Percentiles rank a stretch among this genome's conserved stretches.
These are phyloP conservation scores for Acanthurus leucopareius DNA, from an alignment of 2,797 vertebrate genomes.

Conservation along the genomic window DNA sequence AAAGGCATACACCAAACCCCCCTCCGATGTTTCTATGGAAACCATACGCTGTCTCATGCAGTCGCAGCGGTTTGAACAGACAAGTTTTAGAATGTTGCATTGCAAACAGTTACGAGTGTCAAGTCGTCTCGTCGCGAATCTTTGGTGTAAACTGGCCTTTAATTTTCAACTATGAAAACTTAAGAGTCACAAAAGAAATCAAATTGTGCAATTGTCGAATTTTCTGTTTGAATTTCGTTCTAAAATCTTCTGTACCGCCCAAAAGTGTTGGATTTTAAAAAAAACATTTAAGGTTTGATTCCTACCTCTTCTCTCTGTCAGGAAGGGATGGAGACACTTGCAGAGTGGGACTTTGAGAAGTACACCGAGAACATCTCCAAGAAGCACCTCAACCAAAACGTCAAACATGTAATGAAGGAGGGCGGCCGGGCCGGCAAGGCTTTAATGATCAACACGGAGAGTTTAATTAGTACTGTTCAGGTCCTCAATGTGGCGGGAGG, in stretches of 20 bases:
- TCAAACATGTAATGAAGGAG: slow-evolving; percentile 87
- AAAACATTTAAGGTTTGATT: no score
- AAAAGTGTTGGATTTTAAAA: neutral
- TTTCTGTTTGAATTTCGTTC: neutral
- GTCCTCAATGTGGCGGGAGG: slow-evolving; percentile 81
- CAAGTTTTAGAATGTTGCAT: no score
- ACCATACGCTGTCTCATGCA: no score
- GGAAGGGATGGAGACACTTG: slow-evolving; percentile 83
- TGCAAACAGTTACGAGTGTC: no score
- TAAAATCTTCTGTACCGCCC: neutral
- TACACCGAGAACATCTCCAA: slow-evolving; percentile 82
- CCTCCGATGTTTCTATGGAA: no score
- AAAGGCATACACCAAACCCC: no score
- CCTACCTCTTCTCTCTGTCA: slow-evolving; percentile 32
- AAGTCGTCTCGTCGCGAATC: no score
- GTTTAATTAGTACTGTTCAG: slow-evolving; percentile 83
- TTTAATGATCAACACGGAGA: slow-evolving; percentile 82
- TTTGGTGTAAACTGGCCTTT: no score
- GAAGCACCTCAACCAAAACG: slow-evolving; percentile 83
- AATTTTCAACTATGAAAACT: no score
- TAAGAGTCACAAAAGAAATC: no score
- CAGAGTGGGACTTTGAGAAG: slow-evolving; percentile 84
- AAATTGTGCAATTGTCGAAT: neutral
- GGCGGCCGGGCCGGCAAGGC: slow-evolving; percentile 85
- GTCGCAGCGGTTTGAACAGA: no score